Base-by-base conservation (phyloP, 2,797 vertebrate species). In the Rallus crepitans region DNA sequence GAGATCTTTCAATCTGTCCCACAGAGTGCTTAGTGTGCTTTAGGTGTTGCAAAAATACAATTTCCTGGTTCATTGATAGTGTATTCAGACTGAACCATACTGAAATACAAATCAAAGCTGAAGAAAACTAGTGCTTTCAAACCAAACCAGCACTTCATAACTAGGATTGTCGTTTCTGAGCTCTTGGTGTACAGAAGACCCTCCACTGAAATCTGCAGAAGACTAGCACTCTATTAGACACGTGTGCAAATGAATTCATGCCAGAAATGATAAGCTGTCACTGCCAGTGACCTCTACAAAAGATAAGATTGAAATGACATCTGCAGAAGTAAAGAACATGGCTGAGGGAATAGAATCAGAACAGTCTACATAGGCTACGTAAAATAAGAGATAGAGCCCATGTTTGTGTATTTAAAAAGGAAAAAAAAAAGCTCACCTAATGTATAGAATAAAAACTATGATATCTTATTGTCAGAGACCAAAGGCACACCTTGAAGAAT, bases 41-140 rank as follows among this genome's bases (percentile, higher is more conserved):
- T 66, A 12, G 20, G 25, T 60, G 31, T 35, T 87, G 70, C 35
- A 95, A 76, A 88, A 88, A 71, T 79, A 39, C 42, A 77, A 64
- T 92, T 96, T 96, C 2, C 39, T 94, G 82, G 63, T 93, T 90
- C 73, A 45, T 17, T 89, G 59, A 39, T 52, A 77, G 66, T 56
- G 55, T 89, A 14, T 84, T 94, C 70, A 77, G n/a, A 63, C 73
- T 73, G 70, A 93, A 89, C 33, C 14, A n/a, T 45, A 25, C 12
- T 93, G 83, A 96, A 95, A 93, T 66, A 87, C 11, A 27, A 82
- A 73, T 90, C n/a, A 87, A 84, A 82, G 57, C n/a, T 60, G 60
- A 89, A 89, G 52, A 87, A 82, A 90, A 76, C 33, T 21, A 68
- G 27, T 85, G 15, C 28, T 84, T 89, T 96, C 73, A 77, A 73